Conservation (phyloP, 1,140 invertebrate genomes). For the Heliconius eleuchia region DNA sequence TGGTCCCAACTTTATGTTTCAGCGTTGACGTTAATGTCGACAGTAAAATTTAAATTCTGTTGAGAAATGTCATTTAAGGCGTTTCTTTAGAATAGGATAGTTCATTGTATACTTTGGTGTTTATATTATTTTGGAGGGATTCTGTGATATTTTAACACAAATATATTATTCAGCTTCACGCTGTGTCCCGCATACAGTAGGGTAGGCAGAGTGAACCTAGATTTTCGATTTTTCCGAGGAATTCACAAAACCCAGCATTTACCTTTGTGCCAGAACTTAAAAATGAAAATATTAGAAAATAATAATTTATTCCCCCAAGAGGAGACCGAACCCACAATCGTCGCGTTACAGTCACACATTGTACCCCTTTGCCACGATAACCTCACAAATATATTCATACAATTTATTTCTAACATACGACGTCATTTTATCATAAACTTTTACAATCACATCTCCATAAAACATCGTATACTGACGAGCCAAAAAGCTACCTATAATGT, state of each 20-base stretch:
- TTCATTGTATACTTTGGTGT: background rate
- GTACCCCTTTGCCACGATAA: no score
- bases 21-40: slow-evolving; percentile 26
- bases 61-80: slow-evolving; percentile 18
- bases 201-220: no score
- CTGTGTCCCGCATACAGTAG: no score
- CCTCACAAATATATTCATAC: background rate
- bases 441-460: background rate
- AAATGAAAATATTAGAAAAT: no score
- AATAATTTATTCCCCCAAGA: no score
- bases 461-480: background rate
- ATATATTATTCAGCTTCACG: no score
- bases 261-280: no score
- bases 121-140: background rate
- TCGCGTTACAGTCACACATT: no score
- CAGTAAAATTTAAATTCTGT: slow-evolving; percentile 28
- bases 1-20: slow-evolving; percentile 27
- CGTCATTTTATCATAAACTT: background rate
- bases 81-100: background rate
- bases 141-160: background rate
- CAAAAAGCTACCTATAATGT: background rate
- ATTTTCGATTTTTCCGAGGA: no score
- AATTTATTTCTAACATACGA: background rate
- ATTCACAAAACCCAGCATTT: no score
- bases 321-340: no score